Evolutionary conservation across 2,113 vertebrate species (phyloP).

Genomic region (Syngnathus floridae): DNA sequence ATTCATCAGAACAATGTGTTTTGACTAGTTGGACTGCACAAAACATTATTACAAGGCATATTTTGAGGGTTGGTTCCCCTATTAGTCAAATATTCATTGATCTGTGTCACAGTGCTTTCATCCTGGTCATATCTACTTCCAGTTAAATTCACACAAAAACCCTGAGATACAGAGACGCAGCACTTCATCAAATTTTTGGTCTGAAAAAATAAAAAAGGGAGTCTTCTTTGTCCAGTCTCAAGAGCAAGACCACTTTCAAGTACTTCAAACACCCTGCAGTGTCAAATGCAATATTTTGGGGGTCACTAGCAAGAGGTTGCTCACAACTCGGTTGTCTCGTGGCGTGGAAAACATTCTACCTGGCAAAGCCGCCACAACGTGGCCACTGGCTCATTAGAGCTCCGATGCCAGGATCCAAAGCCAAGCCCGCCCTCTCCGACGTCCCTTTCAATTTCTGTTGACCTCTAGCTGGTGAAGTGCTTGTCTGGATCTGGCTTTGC

Average conservation of each 20-base stretch:
- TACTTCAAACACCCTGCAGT: too few species aligned
- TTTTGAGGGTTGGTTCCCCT: too few species aligned
- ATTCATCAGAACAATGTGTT: too few species aligned
- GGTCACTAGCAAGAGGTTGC: constrained; percentile 16
- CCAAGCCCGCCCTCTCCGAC: background rate
- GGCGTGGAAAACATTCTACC: constrained; percentile 65
- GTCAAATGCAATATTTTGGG: background rate
- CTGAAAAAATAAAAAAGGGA: too few species aligned
- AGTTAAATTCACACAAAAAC: background rate
- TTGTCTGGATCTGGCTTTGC: background rate
- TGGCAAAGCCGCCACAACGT: constrained; percentile 36
- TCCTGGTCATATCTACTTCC: background rate
- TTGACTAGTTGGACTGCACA: too few species aligned
- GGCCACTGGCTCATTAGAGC: constrained; percentile 61
- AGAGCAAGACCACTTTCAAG: too few species aligned
- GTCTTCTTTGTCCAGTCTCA: too few species aligned
- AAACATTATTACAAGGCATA: too few species aligned
- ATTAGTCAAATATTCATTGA: background rate
- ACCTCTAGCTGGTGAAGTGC: constrained; percentile 1
- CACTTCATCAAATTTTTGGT: background rate
- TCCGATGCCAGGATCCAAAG: constrained; percentile 48
- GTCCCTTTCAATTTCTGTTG: constrained; percentile 38
- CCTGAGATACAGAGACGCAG: too few species aligned
- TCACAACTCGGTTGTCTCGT: constrained; percentile 57
- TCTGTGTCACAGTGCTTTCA: background rate